Evolutionary conservation across 2,888 invertebrate species (phyloP), one percentile per base, ranked within the genome.

Genomic region (Invenusta paracnida): DNA sequence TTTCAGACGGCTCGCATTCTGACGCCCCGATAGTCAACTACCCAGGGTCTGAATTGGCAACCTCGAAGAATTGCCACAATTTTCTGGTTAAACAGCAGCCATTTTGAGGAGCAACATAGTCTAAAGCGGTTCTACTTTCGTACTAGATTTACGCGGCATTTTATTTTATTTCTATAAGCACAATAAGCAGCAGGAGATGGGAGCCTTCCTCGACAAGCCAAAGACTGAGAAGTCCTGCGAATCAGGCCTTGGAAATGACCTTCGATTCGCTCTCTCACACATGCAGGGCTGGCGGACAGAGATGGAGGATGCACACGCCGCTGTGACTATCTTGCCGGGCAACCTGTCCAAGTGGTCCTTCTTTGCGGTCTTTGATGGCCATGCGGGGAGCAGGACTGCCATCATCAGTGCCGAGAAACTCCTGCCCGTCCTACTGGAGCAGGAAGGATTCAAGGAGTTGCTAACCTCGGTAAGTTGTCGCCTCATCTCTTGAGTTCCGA

Each of bases 311-410:
- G 97, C 98, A 87, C 98, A 99, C 92, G 94, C 95, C 92, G 97
- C 96, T 88, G 94, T 95, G 90, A 94, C 94, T 73, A 94, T 95
- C 88, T 93, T 97, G 87, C 92, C 92, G 30, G 90, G 90, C 85
- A 90, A 90, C 84, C 89, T 92, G 29, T 91, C 91, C 87, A 90
- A 91, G 83, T 93, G 93, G 93, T 92, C 97, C 84, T 99, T 97
- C 92, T 99, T 99, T 92, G 99, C 97, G n/a, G 97, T 99, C 85
- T 99, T 98, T 92, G 99, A 99, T 92, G 99, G 99, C 0, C 99
- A 99, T 93, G 98, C 98, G 82, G 99, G 98, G 85, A 95, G 91
- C 28, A 89, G 90, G 87, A 97, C 27, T 2, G 27, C 25, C 73
- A 28, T 28, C 73, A 27, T 27, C 27, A 27, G 73, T 2, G 73